Evolutionary conservation across 2,113 vertebrate species (phyloP).

Genomic region (Vireo altiloquus): DNA sequence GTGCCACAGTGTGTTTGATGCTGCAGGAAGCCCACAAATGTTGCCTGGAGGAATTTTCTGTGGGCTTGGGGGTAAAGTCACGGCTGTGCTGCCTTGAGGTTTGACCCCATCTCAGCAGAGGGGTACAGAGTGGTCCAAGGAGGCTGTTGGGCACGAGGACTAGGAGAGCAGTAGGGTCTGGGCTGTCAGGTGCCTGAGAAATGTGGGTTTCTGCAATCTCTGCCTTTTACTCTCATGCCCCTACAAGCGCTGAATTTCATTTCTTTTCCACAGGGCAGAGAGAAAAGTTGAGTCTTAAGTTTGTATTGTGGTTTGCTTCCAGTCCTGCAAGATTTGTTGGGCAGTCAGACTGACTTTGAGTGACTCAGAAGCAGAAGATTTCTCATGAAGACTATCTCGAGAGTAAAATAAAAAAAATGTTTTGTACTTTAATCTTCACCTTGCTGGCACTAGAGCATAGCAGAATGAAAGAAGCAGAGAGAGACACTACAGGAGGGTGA

Average conservation of each 20-base stretch:
- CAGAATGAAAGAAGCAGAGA: not conserved
- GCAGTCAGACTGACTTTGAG: not conserved
- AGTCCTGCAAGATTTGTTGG: not conserved
- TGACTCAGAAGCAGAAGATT: not conserved
- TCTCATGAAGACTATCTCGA: not conserved
- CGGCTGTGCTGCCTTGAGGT: rapidly evolving
- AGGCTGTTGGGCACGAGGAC: not conserved
- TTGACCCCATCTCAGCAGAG: not conserved
- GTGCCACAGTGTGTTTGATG: rapidly evolving
- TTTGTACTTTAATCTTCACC: not conserved
- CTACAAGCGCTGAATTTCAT: not conserved
- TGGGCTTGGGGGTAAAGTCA: not conserved
- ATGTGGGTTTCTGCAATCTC: not conserved
- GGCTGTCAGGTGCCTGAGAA: not conserved
- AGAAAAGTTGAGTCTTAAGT: not conserved
- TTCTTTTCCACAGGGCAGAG: not conserved
- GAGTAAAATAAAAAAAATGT: not conserved
- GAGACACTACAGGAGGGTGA: not conserved
- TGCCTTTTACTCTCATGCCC: not conserved
- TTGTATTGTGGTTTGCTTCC: not conserved
- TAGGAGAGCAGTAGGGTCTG: not conserved
- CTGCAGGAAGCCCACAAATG: not conserved
- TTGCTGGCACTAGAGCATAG: not conserved
- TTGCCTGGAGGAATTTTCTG: not conserved
- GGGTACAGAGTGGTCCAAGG: not conserved